Conservation (phyloP, 2,888 invertebrate genomes). For the Pantelozetes paolii region DNA sequence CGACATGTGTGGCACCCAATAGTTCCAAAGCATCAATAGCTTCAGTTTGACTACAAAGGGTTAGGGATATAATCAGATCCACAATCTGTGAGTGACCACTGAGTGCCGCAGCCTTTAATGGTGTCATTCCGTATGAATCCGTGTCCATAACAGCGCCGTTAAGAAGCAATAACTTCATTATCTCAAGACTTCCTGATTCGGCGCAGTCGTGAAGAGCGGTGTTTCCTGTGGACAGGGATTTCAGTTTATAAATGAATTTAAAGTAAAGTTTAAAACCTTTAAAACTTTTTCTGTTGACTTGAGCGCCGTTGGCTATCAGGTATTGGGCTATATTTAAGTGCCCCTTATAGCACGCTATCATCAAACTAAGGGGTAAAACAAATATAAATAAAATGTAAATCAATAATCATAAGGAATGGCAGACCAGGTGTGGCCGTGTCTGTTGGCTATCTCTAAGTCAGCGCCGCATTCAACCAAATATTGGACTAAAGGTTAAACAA, state of each 20-base stretch:
- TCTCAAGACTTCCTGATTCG: slow-evolving; percentile 88
- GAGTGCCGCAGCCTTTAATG: slow-evolving; percentile 80
- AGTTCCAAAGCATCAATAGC: slow-evolving; percentile 85
- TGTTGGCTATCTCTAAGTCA: slow-evolving; percentile 93
- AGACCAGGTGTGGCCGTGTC: slow-evolving; percentile 85
- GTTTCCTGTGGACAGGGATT: slow-evolving; percentile 61
- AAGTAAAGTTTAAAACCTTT: slow-evolving; percentile 53
- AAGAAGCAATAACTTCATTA: slow-evolving; percentile 78
- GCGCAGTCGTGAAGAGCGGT: slow-evolving; percentile 98
- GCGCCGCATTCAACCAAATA: slow-evolving; percentile 85
- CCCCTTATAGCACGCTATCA: slow-evolving; percentile 97
- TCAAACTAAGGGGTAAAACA: slow-evolving; percentile 57
- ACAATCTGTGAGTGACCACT: slow-evolving; percentile 90
- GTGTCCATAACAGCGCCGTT: slow-evolving; percentile 88
- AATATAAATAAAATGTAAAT: background rate
- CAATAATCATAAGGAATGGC: background rate
- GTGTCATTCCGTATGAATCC: slow-evolving; percentile 94
- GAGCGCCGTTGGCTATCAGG: slow-evolving; percentile 76
- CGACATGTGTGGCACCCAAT: slow-evolving; percentile 91
- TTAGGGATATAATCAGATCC: slow-evolving; percentile 75
- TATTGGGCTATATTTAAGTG: slow-evolving; percentile 86
- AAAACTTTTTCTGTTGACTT: slow-evolving; percentile 76
- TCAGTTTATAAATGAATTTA: background rate
- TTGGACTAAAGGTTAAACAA: slow-evolving; percentile 61
- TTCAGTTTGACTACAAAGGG: slow-evolving; percentile 62